A percentile compares a stretch with the other conserved stretches of the same genome.
These are phyloP conservation scores for Brachyhypopomus occidentalis DNA, from an alignment of 2,113 vertebrate genomes.

Conservation along the genomic window DNA sequence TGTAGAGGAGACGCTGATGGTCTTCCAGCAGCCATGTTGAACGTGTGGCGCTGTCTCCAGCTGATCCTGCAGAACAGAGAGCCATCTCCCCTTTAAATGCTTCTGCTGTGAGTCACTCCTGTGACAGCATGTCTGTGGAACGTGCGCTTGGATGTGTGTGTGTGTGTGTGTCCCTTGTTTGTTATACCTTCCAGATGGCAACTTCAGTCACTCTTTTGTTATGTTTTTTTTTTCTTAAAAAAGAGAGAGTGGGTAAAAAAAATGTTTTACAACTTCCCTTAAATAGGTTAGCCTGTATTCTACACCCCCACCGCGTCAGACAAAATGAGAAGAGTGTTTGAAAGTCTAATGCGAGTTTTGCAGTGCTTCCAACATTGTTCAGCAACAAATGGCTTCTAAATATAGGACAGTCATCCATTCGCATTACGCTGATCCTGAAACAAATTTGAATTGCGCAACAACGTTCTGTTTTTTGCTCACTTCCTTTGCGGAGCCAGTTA, in stretches of 20 bases:
- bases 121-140: slow-evolving; percentile 20
- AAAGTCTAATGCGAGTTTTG: not conserved
- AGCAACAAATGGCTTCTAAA: slow-evolving; percentile 5
- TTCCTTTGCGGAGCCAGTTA: too few relatives aligned
- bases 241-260: slow-evolving; percentile 23
- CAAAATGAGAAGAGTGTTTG: slow-evolving; percentile 12
- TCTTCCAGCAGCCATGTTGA: slow-evolving; percentile 6
- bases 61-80: not conserved
- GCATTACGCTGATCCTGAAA: not conserved
- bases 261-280: slow-evolving; percentile 46
- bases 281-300: slow-evolving; percentile 37
- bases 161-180: slow-evolving; percentile 19
- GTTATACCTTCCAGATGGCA: slow-evolving; percentile 51
- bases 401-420: not conserved
- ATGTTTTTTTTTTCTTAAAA: slow-evolving; percentile 38
- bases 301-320: not conserved
- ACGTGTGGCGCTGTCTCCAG: not conserved
- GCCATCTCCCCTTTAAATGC: slow-evolving; percentile 4
- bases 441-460: too few relatives aligned
- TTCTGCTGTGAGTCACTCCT: slow-evolving; percentile 17
- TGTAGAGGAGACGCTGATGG: not conserved
- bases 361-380: not conserved
- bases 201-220: slow-evolving; percentile 51
- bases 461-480: too few relatives aligned
- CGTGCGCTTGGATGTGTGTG: slow-evolving; percentile 12